phyloP scores from a whole-genome alignment of 2,888 invertebrate species.

The Myathropa florea region DNA sequence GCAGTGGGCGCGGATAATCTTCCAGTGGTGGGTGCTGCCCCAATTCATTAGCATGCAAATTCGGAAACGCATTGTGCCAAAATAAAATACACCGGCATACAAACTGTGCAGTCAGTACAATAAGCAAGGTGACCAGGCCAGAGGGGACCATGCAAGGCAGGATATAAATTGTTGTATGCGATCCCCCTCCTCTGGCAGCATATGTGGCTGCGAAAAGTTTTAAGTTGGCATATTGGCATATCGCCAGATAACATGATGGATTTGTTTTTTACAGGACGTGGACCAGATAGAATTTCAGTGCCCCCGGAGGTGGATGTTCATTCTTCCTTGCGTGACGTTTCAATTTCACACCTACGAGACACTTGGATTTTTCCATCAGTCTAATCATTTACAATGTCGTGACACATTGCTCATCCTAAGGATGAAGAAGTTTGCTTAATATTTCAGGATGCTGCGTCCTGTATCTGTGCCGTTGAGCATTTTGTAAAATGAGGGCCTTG shows the following conservation, averaged over 20 bases:
- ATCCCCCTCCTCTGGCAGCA: neutral
- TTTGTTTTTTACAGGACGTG: constrained; percentile 45
- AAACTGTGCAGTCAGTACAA: neutral
- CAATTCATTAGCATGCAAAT: constrained; percentile 64
- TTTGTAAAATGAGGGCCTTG: neutral
- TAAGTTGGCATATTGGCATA: constrained; percentile 60
- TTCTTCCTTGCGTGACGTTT: neutral
- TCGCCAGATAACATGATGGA: constrained; percentile 63
- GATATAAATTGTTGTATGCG: constrained; percentile 19
- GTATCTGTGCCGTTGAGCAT: neutral
- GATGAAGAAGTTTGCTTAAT: neutral
- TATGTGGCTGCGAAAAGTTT: constrained; percentile 2
- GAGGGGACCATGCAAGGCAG: constrained; percentile 6
- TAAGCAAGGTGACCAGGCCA: constrained; percentile 2
- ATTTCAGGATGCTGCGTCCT: neutral
- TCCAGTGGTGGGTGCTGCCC: neutral
- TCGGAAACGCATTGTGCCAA: constrained; percentile 46
- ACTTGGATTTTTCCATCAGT: neutral
- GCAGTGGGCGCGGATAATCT: neutral
- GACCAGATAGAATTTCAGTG: constrained; percentile 16
- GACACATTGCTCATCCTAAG: neutral
- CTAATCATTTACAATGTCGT: neutral
- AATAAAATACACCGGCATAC: constrained; percentile 11
- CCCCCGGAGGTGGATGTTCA: constrained; percentile 9
- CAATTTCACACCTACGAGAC: neutral